Conservation (phyloP, 1,140 invertebrate species). For the Diabrotica undecimpunctata region DNA sequence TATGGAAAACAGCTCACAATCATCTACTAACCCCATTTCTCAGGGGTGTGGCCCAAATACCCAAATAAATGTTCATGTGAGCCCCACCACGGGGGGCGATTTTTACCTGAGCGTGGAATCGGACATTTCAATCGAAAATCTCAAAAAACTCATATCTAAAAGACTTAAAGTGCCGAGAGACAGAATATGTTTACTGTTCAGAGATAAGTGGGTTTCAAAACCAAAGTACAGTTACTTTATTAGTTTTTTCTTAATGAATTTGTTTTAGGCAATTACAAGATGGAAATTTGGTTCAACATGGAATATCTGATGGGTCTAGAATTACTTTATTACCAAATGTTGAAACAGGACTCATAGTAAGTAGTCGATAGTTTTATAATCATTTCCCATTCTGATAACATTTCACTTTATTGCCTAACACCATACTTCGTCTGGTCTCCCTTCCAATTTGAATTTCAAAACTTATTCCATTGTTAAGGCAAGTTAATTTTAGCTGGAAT, state of each 20-base stretch:
- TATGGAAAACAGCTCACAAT: slow-evolving; percentile 46
- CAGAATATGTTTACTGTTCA: slow-evolving; percentile 84
- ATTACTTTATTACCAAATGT: slow-evolving; percentile 88
- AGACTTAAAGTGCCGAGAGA: slow-evolving; percentile 87
- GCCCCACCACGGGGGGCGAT: slow-evolving; percentile 86
- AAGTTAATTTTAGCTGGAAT: neutral
- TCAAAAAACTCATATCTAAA: slow-evolving; percentile 89
- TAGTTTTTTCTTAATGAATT: slow-evolving; percentile 26
- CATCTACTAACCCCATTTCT: slow-evolving; percentile 45
- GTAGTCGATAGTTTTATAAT: slow-evolving; percentile 38
- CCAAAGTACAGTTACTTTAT: slow-evolving; percentile 37
- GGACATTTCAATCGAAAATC: slow-evolving; percentile 77
- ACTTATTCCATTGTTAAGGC: slow-evolving; percentile 1
- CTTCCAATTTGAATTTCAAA: slow-evolving; percentile 5
- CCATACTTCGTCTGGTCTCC: neutral
- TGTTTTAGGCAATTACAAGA: slow-evolving; percentile 79
- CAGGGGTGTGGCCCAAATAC: slow-evolving; percentile 65
- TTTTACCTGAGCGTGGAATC: slow-evolving; percentile 77
- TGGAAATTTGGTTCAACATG: slow-evolving; percentile 81
- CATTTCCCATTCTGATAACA: slow-evolving; percentile 11
- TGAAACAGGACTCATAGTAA: slow-evolving; percentile 90
- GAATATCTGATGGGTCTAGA: slow-evolving; percentile 79
- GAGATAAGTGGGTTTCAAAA: slow-evolving; percentile 74
- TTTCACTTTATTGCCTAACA: slow-evolving; percentile 1
- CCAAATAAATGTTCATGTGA: slow-evolving; percentile 75